Base-by-base conservation (phyloP, 2,888 invertebrate species). In the Cabera pusaria region DNA sequence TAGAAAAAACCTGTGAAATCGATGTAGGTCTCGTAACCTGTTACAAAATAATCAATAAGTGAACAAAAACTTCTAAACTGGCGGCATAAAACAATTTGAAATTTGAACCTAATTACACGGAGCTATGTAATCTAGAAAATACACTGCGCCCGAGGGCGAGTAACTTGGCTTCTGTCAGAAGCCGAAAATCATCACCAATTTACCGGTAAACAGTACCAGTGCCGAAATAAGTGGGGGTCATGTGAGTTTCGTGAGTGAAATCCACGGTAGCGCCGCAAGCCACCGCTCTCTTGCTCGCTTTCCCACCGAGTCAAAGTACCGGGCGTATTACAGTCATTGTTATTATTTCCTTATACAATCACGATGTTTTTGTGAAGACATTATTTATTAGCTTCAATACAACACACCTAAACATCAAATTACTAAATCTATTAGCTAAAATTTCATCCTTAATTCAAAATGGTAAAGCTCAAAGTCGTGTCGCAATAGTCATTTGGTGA, bases 211-310 rank as follows among this genome's bases (percentile, higher is more conserved):
- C 68, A 73, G 70, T 72, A 73, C 73, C 67, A 72, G 71, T 79
- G 73, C 75, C 80, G 74, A 81, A 84, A 74, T 71, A 73, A 78
- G 70, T 70, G 67, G 64, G 63, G 66, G 69, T 67, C 70, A 65
- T 65, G 72, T 64, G 66, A 67, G 61, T 61, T 65, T 80, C 85
- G 87, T 84, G 86, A 84, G 85, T 73, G 83, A 66, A 78, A 76
- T 64, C 68, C 76, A 77, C 79, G 79, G 81, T 78, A 78, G 81
- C 76, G 84, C 87, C 86, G 75, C 81, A 57, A 85, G 86, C 86
- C 70, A 73, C 57, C 66, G 62, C 61, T 51, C 52, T 66, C 62
- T 67, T 31, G 42, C 75, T 75, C 59, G 70, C 67, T 79, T 86
- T 85, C 87, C 86, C 87, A 85, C 81, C 71, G 66, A 42, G 48